phyloP scores from a whole-genome alignment of 2,113 vertebrate genomes.

The Vulpes vulpes region DNA sequence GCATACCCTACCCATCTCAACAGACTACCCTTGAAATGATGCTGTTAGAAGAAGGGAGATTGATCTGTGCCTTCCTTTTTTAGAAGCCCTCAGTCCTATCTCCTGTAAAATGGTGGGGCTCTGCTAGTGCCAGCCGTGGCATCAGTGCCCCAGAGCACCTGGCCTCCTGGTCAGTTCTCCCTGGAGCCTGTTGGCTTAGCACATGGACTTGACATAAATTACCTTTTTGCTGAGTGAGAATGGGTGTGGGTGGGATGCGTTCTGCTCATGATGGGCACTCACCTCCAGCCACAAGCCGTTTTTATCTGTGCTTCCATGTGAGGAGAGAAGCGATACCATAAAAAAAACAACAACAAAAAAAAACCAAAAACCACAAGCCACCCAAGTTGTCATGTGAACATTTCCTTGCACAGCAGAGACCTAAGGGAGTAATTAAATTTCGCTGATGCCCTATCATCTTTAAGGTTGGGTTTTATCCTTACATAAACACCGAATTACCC shows the following conservation, averaged over 20 bases:
- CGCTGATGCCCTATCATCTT: slow-evolving; percentile 63
- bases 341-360: background rate
- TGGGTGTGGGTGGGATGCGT: background rate
- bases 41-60: background rate
- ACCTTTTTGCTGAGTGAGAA: background rate
- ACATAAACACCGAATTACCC: slow-evolving; percentile 64
- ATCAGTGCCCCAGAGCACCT: background rate
- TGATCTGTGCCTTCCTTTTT: background rate
- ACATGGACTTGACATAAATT: background rate
- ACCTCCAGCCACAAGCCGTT: background rate
- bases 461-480: slow-evolving; percentile 51
- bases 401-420: slow-evolving; percentile 48
- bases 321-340: background rate
- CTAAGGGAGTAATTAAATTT: slow-evolving; percentile 66
- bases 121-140: background rate
- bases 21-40: background rate
- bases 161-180: too few species aligned
- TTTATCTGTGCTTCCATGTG: background rate
- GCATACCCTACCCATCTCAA: background rate
- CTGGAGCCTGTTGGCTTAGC: background rate
- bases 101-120: background rate
- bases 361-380: background rate
- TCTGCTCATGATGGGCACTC: background rate
- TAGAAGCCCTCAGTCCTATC: background rate
- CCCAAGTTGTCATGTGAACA: slow-evolving; percentile 24